Evolutionary conservation across 2,113 vertebrate species (phyloP).

Genomic region (Trematomus loennbergii): DNA sequence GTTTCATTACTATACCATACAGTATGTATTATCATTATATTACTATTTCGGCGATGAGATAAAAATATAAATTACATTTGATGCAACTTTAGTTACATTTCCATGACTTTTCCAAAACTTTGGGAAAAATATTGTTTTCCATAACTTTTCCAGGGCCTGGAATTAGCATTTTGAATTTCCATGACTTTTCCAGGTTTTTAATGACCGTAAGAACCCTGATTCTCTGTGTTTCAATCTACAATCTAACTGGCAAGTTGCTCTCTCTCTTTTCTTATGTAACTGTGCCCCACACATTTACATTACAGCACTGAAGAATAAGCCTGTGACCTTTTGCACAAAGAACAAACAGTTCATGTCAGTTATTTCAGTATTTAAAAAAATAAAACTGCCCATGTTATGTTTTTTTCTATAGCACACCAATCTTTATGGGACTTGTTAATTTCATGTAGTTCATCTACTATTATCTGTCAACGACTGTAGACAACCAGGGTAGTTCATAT

Average conservation of each 20-base stretch:
- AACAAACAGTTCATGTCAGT: not conserved
- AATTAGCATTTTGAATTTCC: too few relatives aligned
- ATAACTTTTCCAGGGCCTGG: too few relatives aligned
- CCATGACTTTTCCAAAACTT: too few relatives aligned
- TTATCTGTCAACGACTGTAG: not conserved
- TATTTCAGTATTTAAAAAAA: not conserved
- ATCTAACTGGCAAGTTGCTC: not conserved
- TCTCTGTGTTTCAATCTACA: too few relatives aligned
- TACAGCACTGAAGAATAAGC: not conserved
- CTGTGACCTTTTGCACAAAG: conserved; percentile 11
- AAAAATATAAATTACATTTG: too few relatives aligned
- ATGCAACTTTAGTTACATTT: too few relatives aligned
- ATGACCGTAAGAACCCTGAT: too few relatives aligned
- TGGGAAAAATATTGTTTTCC: too few relatives aligned
- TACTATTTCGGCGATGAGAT: too few relatives aligned
- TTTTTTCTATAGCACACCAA: not conserved
- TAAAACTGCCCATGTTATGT: not conserved
- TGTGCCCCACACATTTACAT: conserved; percentile 23
- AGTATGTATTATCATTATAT: too few relatives aligned
- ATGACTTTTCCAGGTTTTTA: too few relatives aligned
- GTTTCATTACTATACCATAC: too few relatives aligned
- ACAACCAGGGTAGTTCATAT: not conserved
- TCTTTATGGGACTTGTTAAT: not conserved
- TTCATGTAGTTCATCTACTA: not conserved
- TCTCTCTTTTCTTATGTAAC: conserved; percentile 1